These are phyloP conservation scores for Burhinus oedicnemus DNA, from an alignment of 2,113 vertebrate species.

Conservation along the genomic window DNA sequence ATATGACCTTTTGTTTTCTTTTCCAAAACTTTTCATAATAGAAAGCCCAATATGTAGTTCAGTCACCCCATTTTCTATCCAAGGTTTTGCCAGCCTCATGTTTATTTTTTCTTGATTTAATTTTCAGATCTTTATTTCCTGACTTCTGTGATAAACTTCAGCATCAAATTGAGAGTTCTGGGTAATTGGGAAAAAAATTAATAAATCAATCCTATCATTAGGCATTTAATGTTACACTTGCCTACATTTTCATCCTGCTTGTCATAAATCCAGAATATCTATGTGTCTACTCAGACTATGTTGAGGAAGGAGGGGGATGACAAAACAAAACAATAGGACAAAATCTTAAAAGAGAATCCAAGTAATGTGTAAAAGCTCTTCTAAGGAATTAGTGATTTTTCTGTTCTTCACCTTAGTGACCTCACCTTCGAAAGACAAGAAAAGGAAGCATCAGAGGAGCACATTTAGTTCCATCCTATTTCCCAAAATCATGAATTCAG, in stretches of 20 bases:
- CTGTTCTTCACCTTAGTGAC: neutral
- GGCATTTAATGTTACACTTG: neutral
- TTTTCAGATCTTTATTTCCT: neutral
- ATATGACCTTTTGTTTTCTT: neutral
- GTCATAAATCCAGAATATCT: neutral
- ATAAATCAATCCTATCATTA: neutral
- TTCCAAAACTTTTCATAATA: neutral
- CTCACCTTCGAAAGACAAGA: neutral
- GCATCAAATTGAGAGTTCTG: neutral
- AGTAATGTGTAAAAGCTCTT: rapidly evolving
- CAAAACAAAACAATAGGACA: neutral
- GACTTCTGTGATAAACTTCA: neutral
- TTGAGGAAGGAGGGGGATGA: neutral
- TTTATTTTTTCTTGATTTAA: neutral
- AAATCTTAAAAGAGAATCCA: neutral
- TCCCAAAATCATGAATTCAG: neutral
- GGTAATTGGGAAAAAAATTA: rapidly evolving
- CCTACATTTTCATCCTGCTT: neutral
- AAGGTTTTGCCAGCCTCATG: neutral
- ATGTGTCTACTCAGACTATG: neutral
- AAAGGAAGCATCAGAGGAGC: neutral
- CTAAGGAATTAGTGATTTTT: neutral
- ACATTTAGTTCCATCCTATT: neutral
- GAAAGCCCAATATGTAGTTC: neutral
- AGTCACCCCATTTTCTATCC: neutral